Evolutionary conservation across 1,140 invertebrate genomes (phyloP), one percentile per base, ranked within the genome.

Genomic region (Dysdera silvatica): DNA sequence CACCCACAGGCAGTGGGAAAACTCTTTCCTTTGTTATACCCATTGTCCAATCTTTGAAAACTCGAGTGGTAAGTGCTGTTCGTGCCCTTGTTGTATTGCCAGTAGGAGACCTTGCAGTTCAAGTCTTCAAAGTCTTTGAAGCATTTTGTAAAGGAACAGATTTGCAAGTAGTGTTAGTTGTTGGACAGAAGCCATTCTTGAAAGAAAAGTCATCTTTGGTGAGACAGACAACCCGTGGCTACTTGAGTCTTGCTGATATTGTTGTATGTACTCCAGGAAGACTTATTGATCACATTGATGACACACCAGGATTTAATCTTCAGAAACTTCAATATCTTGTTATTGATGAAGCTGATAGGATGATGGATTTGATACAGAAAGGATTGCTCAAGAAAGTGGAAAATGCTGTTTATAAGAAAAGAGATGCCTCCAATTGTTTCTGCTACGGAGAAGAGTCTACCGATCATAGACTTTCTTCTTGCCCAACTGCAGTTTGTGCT

Each of bases 1-100:
- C 95, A 41, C 93, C 95, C 23, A 99, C 96, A 16, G 96, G 95
- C 12, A 96, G 92, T 82, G 95, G 95, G 10, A 99, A 99, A 81
- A 98, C 95, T 1, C 76, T 98, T 49, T 86, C 92, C 5, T 98
- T 91, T 82, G 89, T 90, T 61, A 76, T 98, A 57, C 95, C 95
- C 14, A 85, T 98, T 49, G 79, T 99, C 48, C 89, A 98, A 76
- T 72, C 75, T 64, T 69, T 82, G 67, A 73, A 74, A 63, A 51
- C 68, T 16, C 63, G 77, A 56, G 68, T 78, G 12, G 74, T 81
- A 2, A 80, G 77, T 64, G 79, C 83, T 70, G 80, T 98, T 14
- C 77, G 88, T 65, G 94, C 91, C 45, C 73, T 99, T 45, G 81
- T 96, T 26, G 85, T 99, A 16, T 76, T 97, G 49, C 95, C 95